Percentiles rank a stretch among this genome's conserved stretches.
Conservation (phyloP, 2,888 invertebrate species). For the Mesopsocus fuscifrons region DNA sequence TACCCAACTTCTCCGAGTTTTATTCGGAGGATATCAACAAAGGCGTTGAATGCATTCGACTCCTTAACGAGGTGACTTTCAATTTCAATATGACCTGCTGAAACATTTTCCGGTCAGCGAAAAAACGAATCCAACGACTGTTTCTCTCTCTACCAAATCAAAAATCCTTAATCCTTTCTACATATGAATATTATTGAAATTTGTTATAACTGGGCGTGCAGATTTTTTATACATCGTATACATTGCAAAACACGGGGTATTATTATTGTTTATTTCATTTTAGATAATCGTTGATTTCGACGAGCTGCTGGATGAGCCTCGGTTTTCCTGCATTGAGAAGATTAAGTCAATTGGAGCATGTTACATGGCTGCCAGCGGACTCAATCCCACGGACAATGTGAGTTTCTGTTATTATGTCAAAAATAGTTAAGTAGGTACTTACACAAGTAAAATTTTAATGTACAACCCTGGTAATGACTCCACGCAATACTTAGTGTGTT, state of each 20-base stretch:
- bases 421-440: too few species aligned
- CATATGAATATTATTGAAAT: constrained; percentile 3
- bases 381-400: constrained; percentile 59
- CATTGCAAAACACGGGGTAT: too few species aligned
- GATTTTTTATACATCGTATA: too few species aligned
- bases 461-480: too few species aligned
- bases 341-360: constrained; percentile 87
- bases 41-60: constrained; percentile 91
- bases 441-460: too few species aligned
- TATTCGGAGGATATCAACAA: constrained; percentile 95
- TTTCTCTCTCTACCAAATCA: neutral
- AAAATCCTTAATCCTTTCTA: neutral
- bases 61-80: constrained; percentile 95
- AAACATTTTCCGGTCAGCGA: constrained; percentile 58
- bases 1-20: constrained; percentile 95
- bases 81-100: too few species aligned
- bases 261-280: too few species aligned
- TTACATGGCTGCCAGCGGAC: constrained; percentile 90
- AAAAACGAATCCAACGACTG: neutral
- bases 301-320: constrained; percentile 65
- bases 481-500: too few species aligned
- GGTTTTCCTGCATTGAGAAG: constrained; percentile 80
- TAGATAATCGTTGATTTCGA: constrained; percentile 63
- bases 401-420: too few species aligned
- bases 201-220: too few species aligned